Percentiles rank a stretch among this genome's conserved stretches.
Conservation (phyloP, 2,113 vertebrate species). For the Montifringilla adamsi region DNA sequence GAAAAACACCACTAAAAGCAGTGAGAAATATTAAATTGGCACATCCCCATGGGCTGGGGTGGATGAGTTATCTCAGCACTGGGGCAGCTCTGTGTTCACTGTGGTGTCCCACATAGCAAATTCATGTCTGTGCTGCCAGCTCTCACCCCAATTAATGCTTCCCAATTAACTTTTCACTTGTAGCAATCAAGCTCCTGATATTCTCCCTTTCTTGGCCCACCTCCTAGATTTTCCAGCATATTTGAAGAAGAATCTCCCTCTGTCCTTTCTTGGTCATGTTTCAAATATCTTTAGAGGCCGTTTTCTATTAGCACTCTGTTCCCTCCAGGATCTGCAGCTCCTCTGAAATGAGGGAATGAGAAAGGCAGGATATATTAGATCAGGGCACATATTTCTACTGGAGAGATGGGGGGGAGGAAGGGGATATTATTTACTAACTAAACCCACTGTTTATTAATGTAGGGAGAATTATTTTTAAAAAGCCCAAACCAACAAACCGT, state of each 20-base stretch:
- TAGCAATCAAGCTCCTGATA: not conserved
- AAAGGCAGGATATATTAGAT: constrained; percentile 24
- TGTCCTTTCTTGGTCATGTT: constrained; percentile 46
- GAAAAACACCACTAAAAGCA: not conserved
- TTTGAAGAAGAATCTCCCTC: constrained; percentile 25
- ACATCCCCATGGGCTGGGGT: rapidly evolving
- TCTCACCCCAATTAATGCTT: constrained; percentile 6
- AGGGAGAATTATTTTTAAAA: not conserved
- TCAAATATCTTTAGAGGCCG: constrained; percentile 42
- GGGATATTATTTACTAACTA: not conserved
- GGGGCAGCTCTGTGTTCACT: rapidly evolving
- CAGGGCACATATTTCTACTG: not conserved
- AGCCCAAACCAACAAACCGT: not conserved
- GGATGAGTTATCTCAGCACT: not conserved
- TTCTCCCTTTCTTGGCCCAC: constrained; percentile 16
- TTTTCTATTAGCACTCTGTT: constrained; percentile 46
- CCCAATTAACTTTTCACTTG: constrained; percentile 8
- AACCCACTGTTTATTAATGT: not conserved
- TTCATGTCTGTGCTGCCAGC: not conserved
- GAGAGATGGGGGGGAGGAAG: not conserved
- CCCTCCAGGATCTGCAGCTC: constrained; percentile 43
- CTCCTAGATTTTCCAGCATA: constrained; percentile 37
- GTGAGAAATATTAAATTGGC: not conserved
- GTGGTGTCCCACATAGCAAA: rapidly evolving
- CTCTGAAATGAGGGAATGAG: constrained; percentile 18